Conservation (phyloP, 2,888 invertebrate species). For the Xylophagus ater region DNA sequence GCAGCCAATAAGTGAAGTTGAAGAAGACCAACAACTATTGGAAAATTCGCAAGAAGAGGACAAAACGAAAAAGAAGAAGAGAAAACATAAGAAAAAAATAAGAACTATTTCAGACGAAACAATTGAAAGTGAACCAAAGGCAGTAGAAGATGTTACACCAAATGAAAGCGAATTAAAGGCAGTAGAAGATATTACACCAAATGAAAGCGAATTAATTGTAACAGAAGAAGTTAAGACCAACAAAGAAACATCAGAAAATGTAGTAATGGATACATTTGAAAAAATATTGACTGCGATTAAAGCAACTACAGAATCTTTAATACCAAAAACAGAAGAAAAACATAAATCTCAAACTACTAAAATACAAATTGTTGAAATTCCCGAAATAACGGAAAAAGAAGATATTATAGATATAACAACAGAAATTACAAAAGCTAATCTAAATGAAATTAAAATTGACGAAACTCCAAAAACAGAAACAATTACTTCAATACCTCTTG, state of each 20-base stretch:
- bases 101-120: too few species aligned
- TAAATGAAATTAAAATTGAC: too few species aligned
- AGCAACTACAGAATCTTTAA: too few species aligned
- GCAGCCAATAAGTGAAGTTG: background rate
- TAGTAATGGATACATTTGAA: too few species aligned
- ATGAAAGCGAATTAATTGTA: background rate
- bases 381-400: background rate
- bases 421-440: too few species aligned
- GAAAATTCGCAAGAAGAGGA: slow-evolving; percentile 26
- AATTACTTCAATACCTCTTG: too few species aligned
- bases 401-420: background rate
- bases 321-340: too few species aligned
- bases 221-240: background rate
- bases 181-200: background rate
- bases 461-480: too few species aligned
- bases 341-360: too few species aligned
- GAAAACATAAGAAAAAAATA: background rate
- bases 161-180: background rate
- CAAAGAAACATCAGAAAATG: background rate
- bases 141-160: background rate
- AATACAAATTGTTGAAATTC: too few species aligned
- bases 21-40: slow-evolving; percentile 31
- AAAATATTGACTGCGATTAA: too few species aligned
- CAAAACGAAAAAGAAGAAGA: background rate
- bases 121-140: background rate